A percentile compares a stretch with the other conserved stretches of the same genome.
phyloP scores from a whole-genome alignment of 30 jellyfish, hydroid and myxozoan genomes.

The Calvadosia cruxmelitensis region DNA sequence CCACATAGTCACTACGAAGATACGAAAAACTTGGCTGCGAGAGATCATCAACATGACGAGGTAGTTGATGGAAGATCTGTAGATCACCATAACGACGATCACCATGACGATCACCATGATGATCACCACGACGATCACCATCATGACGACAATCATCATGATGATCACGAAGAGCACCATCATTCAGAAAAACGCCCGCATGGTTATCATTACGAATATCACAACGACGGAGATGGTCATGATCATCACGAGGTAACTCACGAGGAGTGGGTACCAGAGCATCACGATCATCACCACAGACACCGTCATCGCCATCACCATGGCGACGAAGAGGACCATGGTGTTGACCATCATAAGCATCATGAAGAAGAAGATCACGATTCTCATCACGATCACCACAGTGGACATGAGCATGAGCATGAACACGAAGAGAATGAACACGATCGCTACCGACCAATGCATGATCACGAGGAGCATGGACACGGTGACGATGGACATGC shows the following conservation, averaged over 20 bases:
- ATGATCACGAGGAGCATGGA: conserved; percentile 14
- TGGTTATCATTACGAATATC: conserved; percentile 15
- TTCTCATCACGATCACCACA: background rate
- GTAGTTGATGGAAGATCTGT: background rate
- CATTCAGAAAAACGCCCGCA: conserved; percentile 22
- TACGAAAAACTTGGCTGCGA: conserved; percentile 15
- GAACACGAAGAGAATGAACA: conserved; percentile 36
- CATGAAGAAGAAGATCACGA: conserved; percentile 14
- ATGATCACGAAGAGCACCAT: conserved; percentile 27
- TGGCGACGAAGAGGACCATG: conserved; percentile 27
- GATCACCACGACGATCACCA: conserved; percentile 15
- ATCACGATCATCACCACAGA: conserved; percentile 14
- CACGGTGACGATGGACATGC: conserved; percentile 8
- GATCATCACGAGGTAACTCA: conserved; percentile 4
- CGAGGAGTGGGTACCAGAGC: background rate
- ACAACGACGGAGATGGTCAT: conserved; percentile 5
- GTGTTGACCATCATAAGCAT: conserved; percentile 43
- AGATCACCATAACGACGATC: conserved; percentile 10
- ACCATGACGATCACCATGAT: conserved; percentile 24
- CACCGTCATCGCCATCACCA: conserved; percentile 33
- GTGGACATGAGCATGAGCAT: conserved; percentile 3
- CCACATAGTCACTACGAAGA: conserved; percentile 25
- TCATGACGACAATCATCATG: conserved; percentile 53
- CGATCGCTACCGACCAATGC: conserved; percentile 9
- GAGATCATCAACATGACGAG: conserved; percentile 38